These are phyloP conservation scores for Peromyscus maniculatus DNA, from an alignment of 2,113 vertebrate species.

Conservation along the genomic window DNA sequence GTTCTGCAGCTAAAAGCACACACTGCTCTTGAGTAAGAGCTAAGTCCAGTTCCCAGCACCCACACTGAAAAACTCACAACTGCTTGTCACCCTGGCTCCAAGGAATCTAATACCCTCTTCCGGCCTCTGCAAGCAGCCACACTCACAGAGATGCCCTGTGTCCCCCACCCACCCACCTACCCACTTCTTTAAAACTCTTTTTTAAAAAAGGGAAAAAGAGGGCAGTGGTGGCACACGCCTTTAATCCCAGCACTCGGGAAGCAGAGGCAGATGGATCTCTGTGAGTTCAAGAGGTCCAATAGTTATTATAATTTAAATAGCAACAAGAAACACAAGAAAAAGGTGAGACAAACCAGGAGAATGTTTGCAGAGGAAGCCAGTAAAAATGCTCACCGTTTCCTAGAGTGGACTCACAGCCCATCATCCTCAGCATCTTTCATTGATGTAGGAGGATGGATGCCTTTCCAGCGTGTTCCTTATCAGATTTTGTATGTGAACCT, in stretches of 20 bases:
- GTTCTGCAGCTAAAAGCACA: neutral
- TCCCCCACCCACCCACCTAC: too few relatives aligned
- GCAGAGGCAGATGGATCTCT: too few relatives aligned
- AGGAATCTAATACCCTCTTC: neutral
- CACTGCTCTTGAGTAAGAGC: neutral
- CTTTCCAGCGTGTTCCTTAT: neutral
- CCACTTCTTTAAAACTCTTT: neutral
- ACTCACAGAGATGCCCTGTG: too few relatives aligned
- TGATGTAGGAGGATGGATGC: neutral
- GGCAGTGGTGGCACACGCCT: too few relatives aligned
- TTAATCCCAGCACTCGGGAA: too few relatives aligned
- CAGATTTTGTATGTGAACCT: neutral
- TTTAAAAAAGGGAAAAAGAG: neutral
- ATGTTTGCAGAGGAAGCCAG: neutral
- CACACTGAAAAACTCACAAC: neutral
- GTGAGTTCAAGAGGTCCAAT: too few relatives aligned
- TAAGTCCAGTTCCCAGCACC: neutral
- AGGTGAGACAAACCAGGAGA: neutral
- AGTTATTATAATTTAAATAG: conserved; percentile 31
- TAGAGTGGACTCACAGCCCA: conserved; percentile 15
- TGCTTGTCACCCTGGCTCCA: too few relatives aligned
- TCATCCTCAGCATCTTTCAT: neutral
- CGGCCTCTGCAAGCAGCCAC: neutral
- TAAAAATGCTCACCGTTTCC: neutral
- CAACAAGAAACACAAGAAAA: neutral